These are phyloP conservation scores for Helicoverpa assulta DNA, from an alignment of 2,888 invertebrate species.

Conservation along the genomic window DNA sequence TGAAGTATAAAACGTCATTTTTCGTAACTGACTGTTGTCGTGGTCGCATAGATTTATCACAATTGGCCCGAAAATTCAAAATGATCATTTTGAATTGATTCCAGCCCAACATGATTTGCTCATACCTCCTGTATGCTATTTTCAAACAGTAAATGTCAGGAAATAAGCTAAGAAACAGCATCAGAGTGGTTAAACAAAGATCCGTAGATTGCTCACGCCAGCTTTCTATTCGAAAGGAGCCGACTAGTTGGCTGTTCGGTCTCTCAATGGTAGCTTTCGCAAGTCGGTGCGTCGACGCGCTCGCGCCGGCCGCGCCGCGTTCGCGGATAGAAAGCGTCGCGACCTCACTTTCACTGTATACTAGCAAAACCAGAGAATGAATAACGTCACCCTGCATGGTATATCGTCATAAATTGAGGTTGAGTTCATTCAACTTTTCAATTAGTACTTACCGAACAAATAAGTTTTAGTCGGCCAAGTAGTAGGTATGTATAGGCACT, in stretches of 20 bases:
- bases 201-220: slow-evolving; percentile 31
- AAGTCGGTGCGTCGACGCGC: slow-evolving; percentile 64
- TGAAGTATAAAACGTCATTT: slow-evolving; percentile 43
- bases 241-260: slow-evolving; percentile 55
- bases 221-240: slow-evolving; percentile 64
- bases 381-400: slow-evolving; percentile 57
- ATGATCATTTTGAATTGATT: not conserved
- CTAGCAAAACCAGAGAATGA: slow-evolving; percentile 69
- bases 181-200: not conserved
- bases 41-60: slow-evolving; percentile 57
- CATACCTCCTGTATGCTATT: no score
- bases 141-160: not conserved
- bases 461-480: slow-evolving; percentile 3
- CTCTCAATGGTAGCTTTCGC: slow-evolving; percentile 78
- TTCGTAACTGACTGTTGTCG: slow-evolving; percentile 18
- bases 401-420: slow-evolving; percentile 38
- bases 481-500: not conserved
- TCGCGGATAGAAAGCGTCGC: slow-evolving; percentile 86
- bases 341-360: slow-evolving; percentile 87
- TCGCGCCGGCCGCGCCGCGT: slow-evolving; percentile 54
- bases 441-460: slow-evolving; percentile 1
- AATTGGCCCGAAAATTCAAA: not conserved
- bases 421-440: slow-evolving; percentile 29
- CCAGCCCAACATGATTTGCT: not conserved
- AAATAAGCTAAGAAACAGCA: slow-evolving; percentile 6